Conservation (phyloP, 1,140 invertebrate genomes). For the Lordiphosa clarofinis region DNA sequence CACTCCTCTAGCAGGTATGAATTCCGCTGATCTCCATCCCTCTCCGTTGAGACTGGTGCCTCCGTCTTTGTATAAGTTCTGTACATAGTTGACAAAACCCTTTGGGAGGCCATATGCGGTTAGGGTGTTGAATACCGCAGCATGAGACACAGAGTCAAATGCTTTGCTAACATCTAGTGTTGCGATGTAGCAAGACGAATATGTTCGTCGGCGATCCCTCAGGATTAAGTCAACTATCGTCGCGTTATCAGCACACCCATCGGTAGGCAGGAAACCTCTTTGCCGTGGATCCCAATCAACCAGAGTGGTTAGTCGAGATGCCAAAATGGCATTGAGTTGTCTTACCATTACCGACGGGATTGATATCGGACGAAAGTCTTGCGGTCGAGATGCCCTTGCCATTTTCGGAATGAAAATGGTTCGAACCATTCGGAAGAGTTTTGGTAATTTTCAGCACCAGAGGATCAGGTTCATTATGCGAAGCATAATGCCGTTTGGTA, state of each 20-base stretch:
- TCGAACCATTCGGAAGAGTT: conserved; percentile 20
- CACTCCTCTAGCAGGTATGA: conserved; percentile 14
- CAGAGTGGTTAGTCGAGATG: conserved; percentile 8
- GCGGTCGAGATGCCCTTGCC: conserved; percentile 6
- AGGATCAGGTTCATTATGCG: conserved; percentile 31
- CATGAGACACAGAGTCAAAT: conserved; percentile 12
- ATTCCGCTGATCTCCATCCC: conserved; percentile 9
- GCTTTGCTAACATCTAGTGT: conserved; percentile 25
- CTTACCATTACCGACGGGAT: conserved; percentile 23
- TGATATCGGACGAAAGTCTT: conserved; percentile 29
- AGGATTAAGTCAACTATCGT: conserved; percentile 27
- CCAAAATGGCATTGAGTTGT: conserved; percentile 24
- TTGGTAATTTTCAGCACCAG: conserved; percentile 17
- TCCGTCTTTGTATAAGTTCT: not conserved
- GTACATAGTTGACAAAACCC: conserved; percentile 19
- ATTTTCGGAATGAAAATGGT: conserved; percentile 29
- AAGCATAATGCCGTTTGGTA: conserved; percentile 27
- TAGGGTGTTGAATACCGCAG: conserved; percentile 4
- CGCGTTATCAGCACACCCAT: conserved; percentile 32
- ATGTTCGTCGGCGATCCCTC: conserved; percentile 14
- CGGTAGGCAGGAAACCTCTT: conserved; percentile 21
- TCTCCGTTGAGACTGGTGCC: conserved; percentile 12
- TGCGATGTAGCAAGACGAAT: conserved; percentile 16
- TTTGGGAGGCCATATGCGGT: conserved; percentile 11
- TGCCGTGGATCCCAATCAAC: conserved; percentile 21